Conservation (phyloP, 2,113 vertebrate genomes). For the Danio rerio region DNA sequence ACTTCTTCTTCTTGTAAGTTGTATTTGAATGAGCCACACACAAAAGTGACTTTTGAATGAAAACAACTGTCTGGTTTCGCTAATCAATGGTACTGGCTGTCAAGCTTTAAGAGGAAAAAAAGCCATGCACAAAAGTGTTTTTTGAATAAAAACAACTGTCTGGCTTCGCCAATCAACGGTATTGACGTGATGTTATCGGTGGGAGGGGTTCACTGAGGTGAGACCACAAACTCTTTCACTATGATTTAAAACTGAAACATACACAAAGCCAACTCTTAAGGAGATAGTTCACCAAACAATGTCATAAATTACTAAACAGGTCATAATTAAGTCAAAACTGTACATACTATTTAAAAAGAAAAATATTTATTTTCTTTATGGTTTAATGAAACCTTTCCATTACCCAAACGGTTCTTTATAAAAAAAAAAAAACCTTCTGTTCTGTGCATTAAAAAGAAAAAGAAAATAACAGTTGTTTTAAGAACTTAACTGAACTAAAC, state of each 20-base stretch:
- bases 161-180: not conserved
- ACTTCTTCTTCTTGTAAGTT: not conserved
- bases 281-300: no score
- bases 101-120: no score
- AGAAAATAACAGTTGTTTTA: no score
- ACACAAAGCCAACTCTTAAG: not conserved
- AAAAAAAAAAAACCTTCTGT: no score
- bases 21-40: not conserved
- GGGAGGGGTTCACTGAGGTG: constrained; percentile 1
- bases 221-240: constrained; percentile 26
- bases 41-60: constrained; percentile 18
- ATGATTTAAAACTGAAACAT: not conserved
- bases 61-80: not conserved
- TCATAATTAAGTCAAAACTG: no score
- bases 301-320: no score
- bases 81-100: not conserved
- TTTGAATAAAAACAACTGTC: constrained; percentile 15
- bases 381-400: no score
- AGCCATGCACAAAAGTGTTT: not conserved
- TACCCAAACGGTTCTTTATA: no score
- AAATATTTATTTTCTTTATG: no score
- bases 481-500: no score
- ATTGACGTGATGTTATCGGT: not conserved
- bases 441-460: no score
- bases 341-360: no score